Conservation (phyloP, 2,888 invertebrate genomes). For the Drosophila borborema region DNA sequence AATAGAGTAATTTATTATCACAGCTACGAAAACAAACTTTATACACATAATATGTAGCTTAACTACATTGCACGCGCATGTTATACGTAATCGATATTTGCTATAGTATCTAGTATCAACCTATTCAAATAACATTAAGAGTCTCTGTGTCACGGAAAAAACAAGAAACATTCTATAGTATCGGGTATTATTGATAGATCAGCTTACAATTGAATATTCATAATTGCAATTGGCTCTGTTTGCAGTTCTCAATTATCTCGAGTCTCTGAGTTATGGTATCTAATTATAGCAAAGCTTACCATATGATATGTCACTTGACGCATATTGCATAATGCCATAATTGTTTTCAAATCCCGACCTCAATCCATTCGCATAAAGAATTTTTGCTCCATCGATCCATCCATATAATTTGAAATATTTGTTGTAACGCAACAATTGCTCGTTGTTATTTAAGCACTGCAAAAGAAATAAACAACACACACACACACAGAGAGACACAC, state of each 20-base stretch:
- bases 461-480: constrained; percentile 29
- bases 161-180: not conserved
- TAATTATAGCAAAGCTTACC: constrained; percentile 55
- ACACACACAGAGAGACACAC: not conserved
- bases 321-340: constrained; percentile 53
- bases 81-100: not conserved
- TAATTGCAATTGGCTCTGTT: constrained; percentile 48
- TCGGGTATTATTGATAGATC: constrained; percentile 6
- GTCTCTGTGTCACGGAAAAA: not conserved
- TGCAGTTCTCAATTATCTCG: constrained; percentile 58
- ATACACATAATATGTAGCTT: not conserved
- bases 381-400: constrained; percentile 25
- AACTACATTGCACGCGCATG: not conserved
- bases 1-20: not conserved
- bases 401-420: constrained; percentile 52
- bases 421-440: constrained; percentile 60
- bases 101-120: not conserved
- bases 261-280: constrained; percentile 20
- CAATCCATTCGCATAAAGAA: constrained; percentile 32
- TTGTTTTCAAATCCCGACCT: constrained; percentile 16
- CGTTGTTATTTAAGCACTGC: constrained; percentile 52
- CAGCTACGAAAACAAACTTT: not conserved
- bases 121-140: not conserved
- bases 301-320: constrained; percentile 53
- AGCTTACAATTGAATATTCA: constrained; percentile 44